phyloP scores from a whole-genome alignment of 2,888 invertebrate species.

The Tineola bisselliella region DNA sequence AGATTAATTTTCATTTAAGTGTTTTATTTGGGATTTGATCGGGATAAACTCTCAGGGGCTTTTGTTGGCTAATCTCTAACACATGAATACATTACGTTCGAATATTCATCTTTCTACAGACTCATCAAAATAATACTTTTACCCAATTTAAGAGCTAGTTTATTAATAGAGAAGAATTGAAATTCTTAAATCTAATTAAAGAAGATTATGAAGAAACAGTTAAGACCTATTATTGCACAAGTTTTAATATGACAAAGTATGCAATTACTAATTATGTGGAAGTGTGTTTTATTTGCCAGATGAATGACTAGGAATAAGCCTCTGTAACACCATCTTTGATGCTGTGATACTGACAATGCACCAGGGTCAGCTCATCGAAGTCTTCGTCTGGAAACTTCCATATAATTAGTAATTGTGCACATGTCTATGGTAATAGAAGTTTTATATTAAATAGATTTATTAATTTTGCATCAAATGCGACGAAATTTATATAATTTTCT shows the following conservation, averaged over 20 bases:
- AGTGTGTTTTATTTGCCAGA: no score
- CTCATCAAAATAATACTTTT: not conserved
- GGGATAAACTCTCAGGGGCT: not conserved
- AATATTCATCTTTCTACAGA: no score
- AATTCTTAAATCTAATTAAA: not conserved
- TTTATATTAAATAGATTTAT: no score
- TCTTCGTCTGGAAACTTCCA: no score
- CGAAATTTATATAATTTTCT: slow-evolving; percentile 19
- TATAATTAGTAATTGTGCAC: not conserved
- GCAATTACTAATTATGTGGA: not conserved
- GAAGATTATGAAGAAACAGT: not conserved
- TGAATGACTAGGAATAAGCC: no score
- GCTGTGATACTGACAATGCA: no score
- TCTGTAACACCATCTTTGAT: no score
- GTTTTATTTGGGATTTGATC: not conserved
- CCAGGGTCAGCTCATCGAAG: no score
- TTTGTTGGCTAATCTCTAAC: no score
- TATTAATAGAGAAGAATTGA: not conserved
- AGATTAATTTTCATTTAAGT: not conserved
- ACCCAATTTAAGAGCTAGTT: not conserved
- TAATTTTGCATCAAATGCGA: not conserved
- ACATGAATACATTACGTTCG: no score
- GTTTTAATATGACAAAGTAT: not conserved
- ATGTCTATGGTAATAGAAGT: not conserved
- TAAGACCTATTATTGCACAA: not conserved